phyloP scores from a whole-genome alignment of 2,113 vertebrate species.

The Eptesicus fuscus region DNA sequence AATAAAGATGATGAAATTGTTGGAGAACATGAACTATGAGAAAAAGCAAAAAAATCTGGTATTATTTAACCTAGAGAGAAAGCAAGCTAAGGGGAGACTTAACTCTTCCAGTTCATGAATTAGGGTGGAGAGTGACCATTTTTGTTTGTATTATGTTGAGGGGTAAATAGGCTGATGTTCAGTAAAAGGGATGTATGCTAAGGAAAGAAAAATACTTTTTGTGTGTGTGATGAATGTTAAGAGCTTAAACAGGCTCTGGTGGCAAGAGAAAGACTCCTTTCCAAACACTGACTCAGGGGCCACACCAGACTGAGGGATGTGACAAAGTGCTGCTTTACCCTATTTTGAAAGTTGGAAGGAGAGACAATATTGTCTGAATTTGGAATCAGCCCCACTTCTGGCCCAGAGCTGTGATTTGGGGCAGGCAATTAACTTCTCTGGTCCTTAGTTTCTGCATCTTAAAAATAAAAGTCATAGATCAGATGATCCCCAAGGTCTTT shows the following conservation, averaged over 20 bases:
- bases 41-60: slow-evolving; percentile 23
- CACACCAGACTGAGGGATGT: background rate
- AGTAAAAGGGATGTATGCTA: background rate
- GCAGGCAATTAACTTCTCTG: background rate
- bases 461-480: background rate
- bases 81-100: background rate
- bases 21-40: slow-evolving; percentile 38
- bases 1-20: slow-evolving; percentile 56
- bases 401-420: background rate
- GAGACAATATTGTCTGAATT: background rate
- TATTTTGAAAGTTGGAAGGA: background rate
- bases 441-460: background rate
- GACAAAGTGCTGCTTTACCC: background rate
- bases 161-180: background rate
- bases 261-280: background rate
- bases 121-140: background rate
- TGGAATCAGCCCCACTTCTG: background rate
- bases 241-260: background rate
- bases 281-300: background rate
- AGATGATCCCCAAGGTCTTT: background rate
- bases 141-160: background rate
- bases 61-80: slow-evolving; percentile 30
- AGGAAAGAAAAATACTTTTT: background rate
- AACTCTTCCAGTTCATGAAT: background rate
- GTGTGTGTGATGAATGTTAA: background rate